phyloP scores from a whole-genome alignment of 1,140 invertebrate species.

The Lordiphosa mommai region DNA sequence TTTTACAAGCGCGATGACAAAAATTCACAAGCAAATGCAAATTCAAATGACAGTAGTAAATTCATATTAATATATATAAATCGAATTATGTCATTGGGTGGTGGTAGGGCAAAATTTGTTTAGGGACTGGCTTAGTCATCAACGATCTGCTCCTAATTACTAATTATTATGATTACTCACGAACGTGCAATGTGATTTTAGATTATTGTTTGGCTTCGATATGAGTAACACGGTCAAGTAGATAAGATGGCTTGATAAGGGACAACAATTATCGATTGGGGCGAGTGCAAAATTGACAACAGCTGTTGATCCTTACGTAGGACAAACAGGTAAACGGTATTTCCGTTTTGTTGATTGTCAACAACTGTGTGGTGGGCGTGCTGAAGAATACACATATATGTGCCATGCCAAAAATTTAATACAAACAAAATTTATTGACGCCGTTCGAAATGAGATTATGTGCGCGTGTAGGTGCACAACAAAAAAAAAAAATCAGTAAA shows the following conservation, averaged over 20 bases:
- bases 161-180: conserved; percentile 49
- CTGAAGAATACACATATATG: conserved; percentile 25
- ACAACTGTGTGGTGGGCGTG: conserved; percentile 54
- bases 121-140: not conserved
- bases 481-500: conserved; percentile 21
- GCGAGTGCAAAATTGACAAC: not conserved
- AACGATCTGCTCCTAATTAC: conserved; percentile 46
- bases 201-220: conserved; percentile 46
- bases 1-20: conserved; percentile 4
- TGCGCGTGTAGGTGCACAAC: conserved; percentile 62
- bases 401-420: conserved; percentile 19
- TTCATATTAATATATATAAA: not conserved
- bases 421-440: conserved; percentile 62
- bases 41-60: conserved; percentile 20
- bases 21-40: conserved; percentile 18
- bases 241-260: conserved; percentile 37
- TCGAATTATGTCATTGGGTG: conserved; percentile 7
- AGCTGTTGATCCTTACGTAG: conserved; percentile 24
- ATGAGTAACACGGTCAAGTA: conserved; percentile 30
- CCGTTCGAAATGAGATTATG: conserved; percentile 62
- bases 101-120: too few relatives aligned
- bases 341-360: conserved; percentile 45
- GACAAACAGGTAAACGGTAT: conserved; percentile 45
- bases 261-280: not conserved
- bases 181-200: conserved; percentile 29